Base-by-base conservation (phyloP, 1,140 invertebrate genomes). In the Heliconius eleuchia region DNA sequence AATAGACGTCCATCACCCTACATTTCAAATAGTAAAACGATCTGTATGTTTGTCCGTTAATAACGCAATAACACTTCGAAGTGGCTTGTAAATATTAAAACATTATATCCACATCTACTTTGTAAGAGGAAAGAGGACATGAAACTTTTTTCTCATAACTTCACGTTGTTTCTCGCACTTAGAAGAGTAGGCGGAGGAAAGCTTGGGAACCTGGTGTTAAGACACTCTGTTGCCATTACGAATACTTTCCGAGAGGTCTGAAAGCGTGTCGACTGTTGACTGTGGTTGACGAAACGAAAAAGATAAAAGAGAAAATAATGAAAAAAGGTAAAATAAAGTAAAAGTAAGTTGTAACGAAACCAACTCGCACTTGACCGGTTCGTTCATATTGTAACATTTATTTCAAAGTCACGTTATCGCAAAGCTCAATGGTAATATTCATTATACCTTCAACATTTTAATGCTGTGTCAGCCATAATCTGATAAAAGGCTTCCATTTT, bases 341-440 rank as follows among this genome's bases (percentile, higher is more conserved):
- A 52, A 52, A 52, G 19, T 18, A 52, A 52, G 34, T 37, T 50
- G 0, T 50, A 50, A 50, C 18, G 5, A 6, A 18, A 0, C 50
- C 50, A 52, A 52, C 6, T 52, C 18, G 50, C 50, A 0, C 50
- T 52, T 52, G 18, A 19, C 50, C 50, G 50, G 5, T 23, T 60
- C n/a, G n/a, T 57, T 27, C 57, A 66, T 27, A 27, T 13, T 66
- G 11, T 27, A 13, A 66, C 55, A 30, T 27, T 27, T 66, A 66
- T 66, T 66, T 66, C 23, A 66, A 66, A 66, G 60, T 66, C 60
- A 30, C 60, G 60, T 66, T 27, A 66, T 66, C 60, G 60, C 27
- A 66, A 18, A 66, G 23, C 60, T 66, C 27, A 27, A 66, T 66
- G 60, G 11, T 30, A 52, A 66, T 66, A 66, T 66, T 66, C 27